Evolutionary conservation across 2,797 vertebrate species (phyloP).

Genomic region (Labeo calbasu): DNA sequence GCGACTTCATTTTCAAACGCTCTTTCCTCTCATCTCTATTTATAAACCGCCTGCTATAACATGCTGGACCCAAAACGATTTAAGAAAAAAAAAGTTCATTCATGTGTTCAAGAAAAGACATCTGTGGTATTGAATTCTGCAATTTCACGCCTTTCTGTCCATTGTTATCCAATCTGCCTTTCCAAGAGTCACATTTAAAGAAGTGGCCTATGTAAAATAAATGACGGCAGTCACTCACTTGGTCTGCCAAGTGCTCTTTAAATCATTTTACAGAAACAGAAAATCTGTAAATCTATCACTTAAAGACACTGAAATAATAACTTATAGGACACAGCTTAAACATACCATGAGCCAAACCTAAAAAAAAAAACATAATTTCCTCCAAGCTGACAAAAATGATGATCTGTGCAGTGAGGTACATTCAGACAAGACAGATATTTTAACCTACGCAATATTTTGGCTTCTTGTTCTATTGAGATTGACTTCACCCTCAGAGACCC

Average conservation of each 20-base stretch:
- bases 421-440: neutral
- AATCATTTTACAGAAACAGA: slow-evolving; percentile 38
- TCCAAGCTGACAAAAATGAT: slow-evolving; percentile 19
- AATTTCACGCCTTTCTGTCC: slow-evolving; percentile 52
- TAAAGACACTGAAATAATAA: slow-evolving; percentile 8
- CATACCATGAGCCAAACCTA: slow-evolving; percentile 11
- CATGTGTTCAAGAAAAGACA: slow-evolving; percentile 57
- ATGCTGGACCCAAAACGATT: slow-evolving; percentile 44
- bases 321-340: slow-evolving; percentile 5
- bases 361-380: slow-evolving; percentile 24
- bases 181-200: slow-evolving; percentile 22
- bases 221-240: slow-evolving; percentile 44
- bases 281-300: slow-evolving; percentile 57
- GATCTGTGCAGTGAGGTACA: neutral
- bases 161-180: slow-evolving; percentile 48
- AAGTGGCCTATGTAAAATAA: slow-evolving; percentile 34
- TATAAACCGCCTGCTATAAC: slow-evolving; percentile 55
- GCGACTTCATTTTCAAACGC: slow-evolving; percentile 44
- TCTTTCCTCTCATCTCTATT: slow-evolving; percentile 54
- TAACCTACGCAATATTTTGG: neutral
- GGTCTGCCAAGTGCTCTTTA: slow-evolving; percentile 47
- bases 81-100: slow-evolving; percentile 46
- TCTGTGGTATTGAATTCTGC: slow-evolving; percentile 50
- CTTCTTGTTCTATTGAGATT: neutral
- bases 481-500: neutral